These are phyloP conservation scores for Eilema sororculum DNA, from an alignment of 2,888 invertebrate species.

Conservation along the genomic window DNA sequence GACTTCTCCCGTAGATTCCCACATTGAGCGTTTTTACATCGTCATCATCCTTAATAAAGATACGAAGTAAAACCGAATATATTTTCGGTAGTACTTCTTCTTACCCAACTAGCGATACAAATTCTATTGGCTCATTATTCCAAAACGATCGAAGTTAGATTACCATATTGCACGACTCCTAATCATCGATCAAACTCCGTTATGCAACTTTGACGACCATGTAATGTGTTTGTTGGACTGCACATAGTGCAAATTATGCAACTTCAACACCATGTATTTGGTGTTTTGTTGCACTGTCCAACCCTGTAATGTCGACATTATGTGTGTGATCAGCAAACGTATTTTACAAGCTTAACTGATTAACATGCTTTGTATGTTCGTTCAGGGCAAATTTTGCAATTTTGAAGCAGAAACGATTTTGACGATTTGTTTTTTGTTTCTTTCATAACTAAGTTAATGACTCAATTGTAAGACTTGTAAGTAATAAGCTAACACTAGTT, in stretches of 20 bases:
- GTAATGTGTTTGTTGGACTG: background rate
- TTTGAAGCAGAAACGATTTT: too few relatives aligned
- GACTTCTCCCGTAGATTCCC: background rate
- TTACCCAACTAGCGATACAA: background rate
- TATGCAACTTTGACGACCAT: background rate
- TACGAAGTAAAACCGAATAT: background rate
- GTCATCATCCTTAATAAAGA: background rate
- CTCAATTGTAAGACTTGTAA: constrained; percentile 30
- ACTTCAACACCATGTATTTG: background rate
- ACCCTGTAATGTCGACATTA: background rate
- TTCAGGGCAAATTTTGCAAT: too few relatives aligned
- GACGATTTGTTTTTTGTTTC: too few relatives aligned
- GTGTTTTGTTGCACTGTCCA: background rate
- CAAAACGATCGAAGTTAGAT: background rate
- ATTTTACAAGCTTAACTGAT: too few relatives aligned
- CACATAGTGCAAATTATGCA: background rate
- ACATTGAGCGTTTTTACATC: background rate
- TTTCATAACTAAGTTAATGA: constrained; percentile 25
- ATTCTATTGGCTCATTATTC: background rate
- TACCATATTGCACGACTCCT: background rate
- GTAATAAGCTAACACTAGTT: constrained; percentile 22
- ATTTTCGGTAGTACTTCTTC: background rate
- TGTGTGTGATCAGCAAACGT: too few relatives aligned
- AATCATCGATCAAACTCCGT: background rate
- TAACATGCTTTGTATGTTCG: too few relatives aligned